Base-by-base conservation (phyloP, 2,113 vertebrate species). In the Tragelaphus imberbis region DNA sequence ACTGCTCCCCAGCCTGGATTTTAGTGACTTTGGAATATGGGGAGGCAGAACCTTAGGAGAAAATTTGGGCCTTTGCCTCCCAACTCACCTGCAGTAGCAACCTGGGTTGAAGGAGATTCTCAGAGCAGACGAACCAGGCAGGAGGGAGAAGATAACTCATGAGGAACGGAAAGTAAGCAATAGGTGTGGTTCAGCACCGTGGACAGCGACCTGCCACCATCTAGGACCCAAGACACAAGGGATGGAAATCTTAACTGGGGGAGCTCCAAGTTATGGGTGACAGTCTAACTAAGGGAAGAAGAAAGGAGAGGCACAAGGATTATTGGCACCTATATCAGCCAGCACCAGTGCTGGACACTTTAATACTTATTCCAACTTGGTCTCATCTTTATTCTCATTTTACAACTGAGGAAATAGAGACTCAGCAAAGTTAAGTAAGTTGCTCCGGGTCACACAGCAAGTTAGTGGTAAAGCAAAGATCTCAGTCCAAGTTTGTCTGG, bases 221-320 rank as follows among this genome's bases (percentile, higher is more conserved):
- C 15, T 0, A 0, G 30, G 27, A 30, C 53, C 25, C 1, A 61
- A 7, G 44, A 36, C 19, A 28, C 2, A 21, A 21, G 28, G 27
- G 15, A 79, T 27, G 40, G 71, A 44, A 27, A n/a, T 59, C 19
- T 55, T 28, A 47, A 33, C 2, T 1, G 23, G 33, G 25, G 15
- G n/a, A 27, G 21, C 19, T 47, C 17, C 14, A 6, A 0, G 55
- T 9, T 13, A 6, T 33, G 21, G 36, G 6, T 25, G 28, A 36
- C 15, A 33, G 82, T 27, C 36, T 36, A 58, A 19, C 53, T 33
- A 58, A 25, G 77, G 27, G 17, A 51, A 80, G 53, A 55, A 23
- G 44, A 40, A 55, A 3, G 6, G 12, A 79, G 10, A 4, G 23
- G 36, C 56, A 11, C n/a, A 5, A 23, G 44, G 63, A 30, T 49